These are phyloP conservation scores for Lampropteryx suffumata DNA, from an alignment of 2,888 invertebrate genomes.

Conservation along the genomic window DNA sequence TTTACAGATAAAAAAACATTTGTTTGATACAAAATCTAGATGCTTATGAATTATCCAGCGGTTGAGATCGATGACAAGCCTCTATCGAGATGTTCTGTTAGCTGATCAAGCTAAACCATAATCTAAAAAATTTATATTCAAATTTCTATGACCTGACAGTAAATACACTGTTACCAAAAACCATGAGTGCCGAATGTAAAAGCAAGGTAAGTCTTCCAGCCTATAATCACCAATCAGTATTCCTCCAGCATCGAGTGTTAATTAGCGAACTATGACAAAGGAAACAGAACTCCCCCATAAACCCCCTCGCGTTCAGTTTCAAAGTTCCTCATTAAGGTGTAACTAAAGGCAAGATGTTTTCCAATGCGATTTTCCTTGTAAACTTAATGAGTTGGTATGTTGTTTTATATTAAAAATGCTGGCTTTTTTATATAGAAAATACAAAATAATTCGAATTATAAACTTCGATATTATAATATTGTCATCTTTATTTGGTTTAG, in stretches of 20 bases:
- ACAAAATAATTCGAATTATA: too few relatives aligned
- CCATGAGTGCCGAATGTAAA: neutral
- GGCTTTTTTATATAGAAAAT: neutral
- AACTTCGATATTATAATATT: too few relatives aligned
- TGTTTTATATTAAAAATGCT: neutral
- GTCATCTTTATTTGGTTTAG: too few relatives aligned
- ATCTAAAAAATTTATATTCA: too few relatives aligned
- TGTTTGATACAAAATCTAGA: too few relatives aligned
- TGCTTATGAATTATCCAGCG: too few relatives aligned
- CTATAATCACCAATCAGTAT: slow-evolving; percentile 22
- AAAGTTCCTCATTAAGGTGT: slow-evolving; percentile 63
- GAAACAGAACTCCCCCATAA: slow-evolving; percentile 45
- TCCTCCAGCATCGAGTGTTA: slow-evolving; percentile 40
- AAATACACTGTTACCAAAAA: too few relatives aligned
- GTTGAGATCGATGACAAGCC: too few relatives aligned
- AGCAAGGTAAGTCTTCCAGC: neutral
- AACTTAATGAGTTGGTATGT: neutral
- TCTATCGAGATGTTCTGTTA: too few relatives aligned
- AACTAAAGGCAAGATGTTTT: slow-evolving; percentile 49
- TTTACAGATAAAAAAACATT: too few relatives aligned
- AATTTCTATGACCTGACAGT: too few relatives aligned
- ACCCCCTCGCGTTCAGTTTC: slow-evolving; percentile 44
- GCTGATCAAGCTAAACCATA: too few relatives aligned
- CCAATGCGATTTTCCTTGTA: slow-evolving; percentile 27
- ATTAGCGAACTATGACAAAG: slow-evolving; percentile 67